These are phyloP conservation scores for Semicossyphus pulcher DNA, from an alignment of 2,113 vertebrate species.

Conservation along the genomic window DNA sequence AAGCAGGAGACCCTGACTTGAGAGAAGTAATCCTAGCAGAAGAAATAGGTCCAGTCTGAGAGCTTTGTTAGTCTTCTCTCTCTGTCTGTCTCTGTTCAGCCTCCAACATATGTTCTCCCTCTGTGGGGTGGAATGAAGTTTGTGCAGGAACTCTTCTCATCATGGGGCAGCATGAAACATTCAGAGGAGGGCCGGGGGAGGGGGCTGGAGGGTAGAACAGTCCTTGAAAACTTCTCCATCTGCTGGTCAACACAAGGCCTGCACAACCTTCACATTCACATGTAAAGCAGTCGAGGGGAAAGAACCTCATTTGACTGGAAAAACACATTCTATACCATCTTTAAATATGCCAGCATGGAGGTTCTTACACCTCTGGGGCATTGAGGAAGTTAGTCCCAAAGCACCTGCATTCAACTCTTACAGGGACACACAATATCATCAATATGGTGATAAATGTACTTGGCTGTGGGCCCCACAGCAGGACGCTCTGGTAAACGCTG, in stretches of 20 bases:
- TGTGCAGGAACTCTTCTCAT: conserved; percentile 62
- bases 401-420: conserved; percentile 30
- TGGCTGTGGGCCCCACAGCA: conserved; percentile 48
- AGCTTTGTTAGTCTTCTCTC: conserved; percentile 31
- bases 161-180: conserved; percentile 55
- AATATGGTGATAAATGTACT: conserved; percentile 52
- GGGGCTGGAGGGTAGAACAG: conserved; percentile 27
- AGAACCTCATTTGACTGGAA: conserved; percentile 1
- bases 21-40: conserved; percentile 47
- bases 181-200: conserved; percentile 64
- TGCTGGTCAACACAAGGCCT: conserved; percentile 57
- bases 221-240: conserved; percentile 64
- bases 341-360: conserved; percentile 22
- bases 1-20: conserved; percentile 33
- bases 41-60: conserved; percentile 27
- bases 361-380: conserved; percentile 19
- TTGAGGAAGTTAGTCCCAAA: conserved; percentile 12
- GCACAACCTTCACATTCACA: background rate
- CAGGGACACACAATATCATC: conserved; percentile 26
- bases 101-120: conserved; percentile 73
- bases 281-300: background rate
- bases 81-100: conserved; percentile 36
- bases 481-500: conserved; percentile 53
- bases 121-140: conserved; percentile 71
- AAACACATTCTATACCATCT: conserved; percentile 7